Base-by-base conservation (phyloP, 2,797 vertebrate genomes). In the Brachyrhaphis roseni region DNA sequence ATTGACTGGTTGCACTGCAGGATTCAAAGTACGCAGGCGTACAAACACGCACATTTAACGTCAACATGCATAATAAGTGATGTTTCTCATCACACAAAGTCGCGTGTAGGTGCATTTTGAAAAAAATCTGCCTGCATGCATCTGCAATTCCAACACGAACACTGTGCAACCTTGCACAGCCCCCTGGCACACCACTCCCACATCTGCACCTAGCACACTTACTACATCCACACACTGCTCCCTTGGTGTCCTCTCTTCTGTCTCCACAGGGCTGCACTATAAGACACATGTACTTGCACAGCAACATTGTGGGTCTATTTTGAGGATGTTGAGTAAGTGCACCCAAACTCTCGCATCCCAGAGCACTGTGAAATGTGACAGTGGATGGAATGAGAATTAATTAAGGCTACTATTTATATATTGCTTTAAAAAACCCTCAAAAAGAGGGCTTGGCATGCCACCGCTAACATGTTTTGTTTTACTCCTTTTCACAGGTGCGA, bases 231-330 rank as follows among this genome's bases (percentile, higher is more conserved):
- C 28, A 78, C 73, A 78, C 46, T 64, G 57, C 62, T 46, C 28
- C 16, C 79, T 5, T 77, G 45, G 59, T 78, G 88, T 87, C 87
- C 84, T 86, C 83, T 86, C 84, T 74, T 79, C 82, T 81, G 49
- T 82, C 84, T 83, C 78, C 79, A 87, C 76, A 77, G 86, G 87
- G 83, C 89, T 84, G 84, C 81, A 84, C 86, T 71, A 74, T 73
- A 57, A 88, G 86, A 91, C 90, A 89, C 86, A 90, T 90, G 86
- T 88, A 85, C 78, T 82, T 26, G 79, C 51, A 12, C 82, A 78
- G 89, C 85, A 82, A 74, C 87, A 80, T 88, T 88, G 86, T 18
- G 39, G 78, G 80, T 77, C 86, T 93, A 92, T 91, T 93, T 90
- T 91, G 78, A 88, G 91, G 83, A 86, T 4, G 39, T 26, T 82